These are phyloP conservation scores for Tapirus indicus DNA, from an alignment of 2,797 vertebrate genomes.

Conservation along the genomic window DNA sequence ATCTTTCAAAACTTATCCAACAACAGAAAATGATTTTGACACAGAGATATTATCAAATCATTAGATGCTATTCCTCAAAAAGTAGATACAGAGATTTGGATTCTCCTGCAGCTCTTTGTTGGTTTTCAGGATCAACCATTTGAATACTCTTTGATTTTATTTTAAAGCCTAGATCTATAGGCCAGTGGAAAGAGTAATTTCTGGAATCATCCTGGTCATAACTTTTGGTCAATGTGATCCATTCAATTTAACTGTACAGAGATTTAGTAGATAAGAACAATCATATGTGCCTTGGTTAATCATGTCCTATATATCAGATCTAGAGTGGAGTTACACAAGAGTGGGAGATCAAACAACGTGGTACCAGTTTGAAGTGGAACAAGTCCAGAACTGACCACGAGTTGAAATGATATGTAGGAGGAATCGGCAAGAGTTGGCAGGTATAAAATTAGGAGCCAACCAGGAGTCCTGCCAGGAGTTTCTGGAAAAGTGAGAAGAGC, in stretches of 20 bases:
- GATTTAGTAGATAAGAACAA: neutral
- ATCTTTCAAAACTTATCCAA: neutral
- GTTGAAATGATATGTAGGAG: neutral
- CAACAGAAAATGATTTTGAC: slow-evolving; percentile 8
- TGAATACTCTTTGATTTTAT: neutral
- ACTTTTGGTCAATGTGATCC: neutral
- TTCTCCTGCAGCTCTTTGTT: neutral
- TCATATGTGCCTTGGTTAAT: neutral
- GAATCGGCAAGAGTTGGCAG: neutral
- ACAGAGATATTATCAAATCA: neutral
- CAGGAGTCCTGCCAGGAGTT: neutral
- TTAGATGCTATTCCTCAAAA: neutral
- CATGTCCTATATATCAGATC: neutral
- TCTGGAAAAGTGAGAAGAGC: neutral
- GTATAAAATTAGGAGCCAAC: neutral
- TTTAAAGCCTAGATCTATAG: neutral
- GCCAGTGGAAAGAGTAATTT: neutral
- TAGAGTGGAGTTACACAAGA: neutral
- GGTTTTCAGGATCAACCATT: neutral
- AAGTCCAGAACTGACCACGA: neutral
- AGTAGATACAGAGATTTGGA: neutral
- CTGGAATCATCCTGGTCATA: neutral
- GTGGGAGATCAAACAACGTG: neutral
- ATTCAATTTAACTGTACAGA: neutral
- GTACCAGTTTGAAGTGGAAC: neutral